Evolutionary conservation across 2,797 vertebrate genomes (phyloP), one percentile per base, ranked within the genome.

Genomic region (Schizopygopsis pylzovi): DNA sequence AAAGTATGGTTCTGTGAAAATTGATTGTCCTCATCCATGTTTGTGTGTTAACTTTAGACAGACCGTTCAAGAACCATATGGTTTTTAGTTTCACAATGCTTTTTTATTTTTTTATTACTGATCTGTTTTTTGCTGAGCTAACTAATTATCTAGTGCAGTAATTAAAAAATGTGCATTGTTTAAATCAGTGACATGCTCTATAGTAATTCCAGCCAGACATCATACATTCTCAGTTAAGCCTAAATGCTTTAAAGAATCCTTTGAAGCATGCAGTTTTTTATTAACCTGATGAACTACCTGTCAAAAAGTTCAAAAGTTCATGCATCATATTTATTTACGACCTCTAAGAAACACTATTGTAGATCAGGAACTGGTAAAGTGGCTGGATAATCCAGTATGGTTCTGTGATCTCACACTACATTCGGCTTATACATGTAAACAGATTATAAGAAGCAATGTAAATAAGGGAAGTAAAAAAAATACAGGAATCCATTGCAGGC

Each of bases 381-480:
- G 68, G 16, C 20, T 25, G n/a, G 20, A 73, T 61, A 63, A 49
- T 49, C 37, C 16, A 13, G 16, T 5, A 47, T 59, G 47, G 49
- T 79, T 71, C 25, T 4, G 47, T 79, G 75, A 70, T 84, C 37
- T 67, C 18, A 3, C 7, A 1, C 13, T 78, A 43, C 4, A 68
- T 78, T 59, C n/a, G 25, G 8, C 1, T 47, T 37, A 37, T 4
- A 59, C 13, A 4, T 39, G 71, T 33, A 85, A 68, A 79, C 8
- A 47, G 11, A 79, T 47, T 87, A 73, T 52, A 11, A 25, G 59
- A 56, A 54, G 41, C 63, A 61, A 59, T 37, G 47, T 76, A 71
- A 75, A 71, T 80, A 87, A 87, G 82, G 67, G 59, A 83, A 59
- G 18, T 75, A 65, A 41, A 61, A 54, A 47, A 56, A n/a, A 84